Evolutionary conservation across 2,797 vertebrate species (phyloP), one percentile per base, ranked within the genome.

Genomic region (Anabacerthia variegaticeps): DNA sequence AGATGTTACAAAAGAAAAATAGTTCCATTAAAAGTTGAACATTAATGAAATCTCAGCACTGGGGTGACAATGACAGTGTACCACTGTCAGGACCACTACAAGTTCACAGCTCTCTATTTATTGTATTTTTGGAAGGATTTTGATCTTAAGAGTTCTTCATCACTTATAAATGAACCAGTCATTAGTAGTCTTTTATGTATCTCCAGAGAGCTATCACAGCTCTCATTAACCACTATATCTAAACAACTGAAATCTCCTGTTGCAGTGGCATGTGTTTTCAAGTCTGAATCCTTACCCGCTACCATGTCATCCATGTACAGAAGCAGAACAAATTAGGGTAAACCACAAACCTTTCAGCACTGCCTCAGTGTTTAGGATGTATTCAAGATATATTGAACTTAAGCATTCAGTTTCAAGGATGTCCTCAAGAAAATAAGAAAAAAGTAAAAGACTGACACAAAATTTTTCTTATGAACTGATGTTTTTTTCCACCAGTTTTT

Each of bases 161-260:
- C 92, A 95, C 85, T 97, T 97, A 96, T 96, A 95, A 93, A 95
- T 97, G 94, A 96, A 93, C 63, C 37, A 91, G 96, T 95, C 97
- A 96, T 97, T 97, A 96, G 91, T 46, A 95, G 82, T 85, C 91
- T 95, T 94, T 92, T 89, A 94, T 94, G 94, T 34, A 92, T 94
- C 96, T 96, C 96, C 36, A 66, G 94, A 95, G 96, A 96, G 54
- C 94, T 81, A 94, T 96, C 95, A 79, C 56, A 91, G 63, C 72
- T 94, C 93, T 95, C 96, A 91, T 97, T 97, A 96, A 94, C 94
- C 0, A 9, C 79, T 78, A 6, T 72, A 88, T 61, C 95, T 72
- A 96, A 97, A 96, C 72, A 95, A 92, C 77, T 80, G 83, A 89
- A 93, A 84, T 59, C 83, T 96, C 82, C 68, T 68, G 41, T 88